Base-by-base conservation (phyloP, 2,797 vertebrate species). In the Hirundo rustica region DNA sequence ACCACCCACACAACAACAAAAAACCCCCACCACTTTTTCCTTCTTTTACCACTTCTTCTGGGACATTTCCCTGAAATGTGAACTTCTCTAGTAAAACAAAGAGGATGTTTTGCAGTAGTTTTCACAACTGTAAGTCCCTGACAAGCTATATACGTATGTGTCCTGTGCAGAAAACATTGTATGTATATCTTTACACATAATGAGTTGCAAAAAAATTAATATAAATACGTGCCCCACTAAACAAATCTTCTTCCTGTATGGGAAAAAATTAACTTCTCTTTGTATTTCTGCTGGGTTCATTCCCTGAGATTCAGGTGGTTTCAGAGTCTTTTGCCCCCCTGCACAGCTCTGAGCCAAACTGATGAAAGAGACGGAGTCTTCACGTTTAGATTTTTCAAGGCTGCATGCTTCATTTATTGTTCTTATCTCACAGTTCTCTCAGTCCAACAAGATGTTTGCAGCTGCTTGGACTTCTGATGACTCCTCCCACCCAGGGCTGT, bases 81-180 rank as follows among this genome's bases (percentile, higher is more conserved):
- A 81, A 62, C 26, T 73, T 88, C 72, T 91, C 42, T 47, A 83
- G 75, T 66, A 89, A 80, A 92, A n/a, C 26, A 78, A 89, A 93
- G 57, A 57, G 89, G 75, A 87, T 88, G 88, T 81, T 93, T 81
- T 88, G 30, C 53, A 88, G 71, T 18, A 77, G 55, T 71, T 93
- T 89, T 81, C 83, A 87, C n/a, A 61, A 51, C 14, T 68, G 20
- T 13, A 75, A 85, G 45, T 62, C 36, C 22, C 48, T 92, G 51
- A 77, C 61, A 87, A 88, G 36, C 29, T 68, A 23, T 47, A 29
- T 61, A 47, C 53, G 34, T 16, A 26, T 8, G 4, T 71, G 65
- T 68, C 34, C 45, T 51, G 30, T 67, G 17, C 34, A 36, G 26
- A n/a, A 71, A 77, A 19, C 18, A 51, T 10, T 51, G 8, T 26